These are phyloP conservation scores for Drosophila seclusa DNA, from an alignment of 2,888 invertebrate genomes.

Conservation along the genomic window DNA sequence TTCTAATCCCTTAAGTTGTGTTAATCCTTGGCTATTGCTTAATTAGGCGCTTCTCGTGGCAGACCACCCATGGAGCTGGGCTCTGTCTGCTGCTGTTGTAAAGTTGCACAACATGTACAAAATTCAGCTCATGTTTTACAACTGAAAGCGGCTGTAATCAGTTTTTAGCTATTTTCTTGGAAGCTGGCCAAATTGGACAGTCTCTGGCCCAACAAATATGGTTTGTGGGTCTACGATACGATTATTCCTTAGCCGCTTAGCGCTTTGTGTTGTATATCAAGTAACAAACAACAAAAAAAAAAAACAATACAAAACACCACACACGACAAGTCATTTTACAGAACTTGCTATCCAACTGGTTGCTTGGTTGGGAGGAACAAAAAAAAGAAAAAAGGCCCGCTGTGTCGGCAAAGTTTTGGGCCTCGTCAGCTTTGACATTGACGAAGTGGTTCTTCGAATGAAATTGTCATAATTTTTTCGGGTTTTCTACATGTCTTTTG, in stretches of 20 bases:
- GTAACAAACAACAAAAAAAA: slow-evolving; percentile 18
- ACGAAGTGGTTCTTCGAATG: slow-evolving; percentile 83
- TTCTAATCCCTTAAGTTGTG: background rate
- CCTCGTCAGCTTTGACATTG: slow-evolving; percentile 80
- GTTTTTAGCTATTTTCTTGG: slow-evolving; percentile 51
- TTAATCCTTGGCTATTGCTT: background rate
- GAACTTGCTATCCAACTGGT: slow-evolving; percentile 58
- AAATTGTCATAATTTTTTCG: slow-evolving; percentile 83
- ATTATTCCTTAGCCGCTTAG: slow-evolving; percentile 45
- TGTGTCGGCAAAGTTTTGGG: slow-evolving; percentile 47
- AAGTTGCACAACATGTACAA: slow-evolving; percentile 63
- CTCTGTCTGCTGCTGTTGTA: slow-evolving; percentile 22
- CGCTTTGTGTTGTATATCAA: slow-evolving; percentile 47
- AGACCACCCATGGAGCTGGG: slow-evolving; percentile 56
- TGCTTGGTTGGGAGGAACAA: background rate
- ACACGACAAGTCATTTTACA: slow-evolving; percentile 52
- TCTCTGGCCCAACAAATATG: slow-evolving; percentile 17
- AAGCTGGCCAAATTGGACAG: slow-evolving; percentile 50
- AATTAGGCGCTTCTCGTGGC: background rate
- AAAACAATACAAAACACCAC: background rate
- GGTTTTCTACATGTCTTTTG: slow-evolving; percentile 77
- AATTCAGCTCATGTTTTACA: slow-evolving; percentile 54
- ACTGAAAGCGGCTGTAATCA: slow-evolving; percentile 45
- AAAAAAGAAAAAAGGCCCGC: slow-evolving; percentile 15
- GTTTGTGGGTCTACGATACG: slow-evolving; percentile 21